Evolutionary conservation across 2,113 vertebrate species (phyloP).

Genomic region (Himantopus leucocephalus): DNA sequence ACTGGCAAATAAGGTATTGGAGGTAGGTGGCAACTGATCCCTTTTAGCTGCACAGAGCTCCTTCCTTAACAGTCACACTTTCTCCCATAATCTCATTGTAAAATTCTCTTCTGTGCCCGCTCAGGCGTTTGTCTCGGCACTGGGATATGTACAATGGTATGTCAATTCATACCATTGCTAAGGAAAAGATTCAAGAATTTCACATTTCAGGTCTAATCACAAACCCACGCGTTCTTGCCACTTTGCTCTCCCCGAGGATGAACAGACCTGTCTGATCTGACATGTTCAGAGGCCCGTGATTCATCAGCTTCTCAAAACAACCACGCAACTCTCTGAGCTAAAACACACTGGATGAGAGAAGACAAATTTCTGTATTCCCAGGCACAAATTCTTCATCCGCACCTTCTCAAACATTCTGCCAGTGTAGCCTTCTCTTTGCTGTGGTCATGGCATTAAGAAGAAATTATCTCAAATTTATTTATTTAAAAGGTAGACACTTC

Average conservation of each 20-base stretch:
- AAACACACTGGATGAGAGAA: background rate
- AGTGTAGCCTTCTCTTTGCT: background rate
- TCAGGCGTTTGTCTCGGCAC: rapidly evolving
- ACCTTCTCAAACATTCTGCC: background rate
- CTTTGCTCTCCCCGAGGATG: background rate
- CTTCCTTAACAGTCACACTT: background rate
- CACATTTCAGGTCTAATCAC: background rate
- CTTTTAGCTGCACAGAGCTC: background rate
- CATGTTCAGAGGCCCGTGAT: background rate
- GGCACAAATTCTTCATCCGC: background rate
- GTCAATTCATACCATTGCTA: background rate
- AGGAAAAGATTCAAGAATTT: background rate
- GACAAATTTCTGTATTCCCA: background rate
- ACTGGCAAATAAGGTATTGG: background rate
- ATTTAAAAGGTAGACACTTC: background rate
- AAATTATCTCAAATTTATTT: background rate
- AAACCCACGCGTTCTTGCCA: background rate
- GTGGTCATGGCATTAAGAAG: background rate
- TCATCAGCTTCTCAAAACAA: background rate
- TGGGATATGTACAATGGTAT: background rate
- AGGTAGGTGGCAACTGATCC: background rate
- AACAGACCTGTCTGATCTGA: background rate
- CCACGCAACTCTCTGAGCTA: background rate
- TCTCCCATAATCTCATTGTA: background rate
- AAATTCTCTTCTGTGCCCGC: background rate